These are phyloP conservation scores for Nothoprocta pentlandii DNA, from an alignment of 2,113 vertebrate species.

Conservation along the genomic window DNA sequence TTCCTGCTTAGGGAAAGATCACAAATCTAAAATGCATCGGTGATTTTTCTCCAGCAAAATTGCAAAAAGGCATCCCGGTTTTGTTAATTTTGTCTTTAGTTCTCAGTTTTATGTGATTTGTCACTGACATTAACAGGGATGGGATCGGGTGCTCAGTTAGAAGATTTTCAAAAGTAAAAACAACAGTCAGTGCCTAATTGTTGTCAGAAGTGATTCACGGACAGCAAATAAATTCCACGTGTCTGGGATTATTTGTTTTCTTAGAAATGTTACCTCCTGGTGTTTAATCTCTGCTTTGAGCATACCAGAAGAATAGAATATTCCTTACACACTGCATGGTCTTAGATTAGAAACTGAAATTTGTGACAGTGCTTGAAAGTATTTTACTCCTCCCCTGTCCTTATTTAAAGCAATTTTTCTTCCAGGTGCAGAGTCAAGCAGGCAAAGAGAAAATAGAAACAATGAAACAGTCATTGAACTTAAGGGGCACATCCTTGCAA, in stretches of 20 bases:
- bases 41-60: background rate
- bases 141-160: background rate
- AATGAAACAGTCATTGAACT: conserved; percentile 72
- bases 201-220: background rate
- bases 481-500: background rate
- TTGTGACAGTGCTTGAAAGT: background rate
- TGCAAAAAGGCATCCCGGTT: background rate
- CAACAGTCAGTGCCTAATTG: background rate
- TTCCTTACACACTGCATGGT: background rate
- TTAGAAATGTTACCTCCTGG: background rate
- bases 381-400: background rate
- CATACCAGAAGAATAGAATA: background rate
- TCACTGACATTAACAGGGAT: background rate
- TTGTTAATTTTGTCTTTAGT: background rate
- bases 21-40: background rate
- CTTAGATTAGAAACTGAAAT: background rate
- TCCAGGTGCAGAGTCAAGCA: conserved; percentile 10
- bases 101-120: background rate
- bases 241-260: fast-evolving
- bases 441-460: background rate
- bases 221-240: background rate
- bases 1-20: background rate
- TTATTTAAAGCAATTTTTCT: background rate
- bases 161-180: background rate
- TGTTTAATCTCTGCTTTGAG: background rate